These are phyloP conservation scores for Euplagia quadripunctaria DNA, from an alignment of 2,888 invertebrate species.

Conservation along the genomic window DNA sequence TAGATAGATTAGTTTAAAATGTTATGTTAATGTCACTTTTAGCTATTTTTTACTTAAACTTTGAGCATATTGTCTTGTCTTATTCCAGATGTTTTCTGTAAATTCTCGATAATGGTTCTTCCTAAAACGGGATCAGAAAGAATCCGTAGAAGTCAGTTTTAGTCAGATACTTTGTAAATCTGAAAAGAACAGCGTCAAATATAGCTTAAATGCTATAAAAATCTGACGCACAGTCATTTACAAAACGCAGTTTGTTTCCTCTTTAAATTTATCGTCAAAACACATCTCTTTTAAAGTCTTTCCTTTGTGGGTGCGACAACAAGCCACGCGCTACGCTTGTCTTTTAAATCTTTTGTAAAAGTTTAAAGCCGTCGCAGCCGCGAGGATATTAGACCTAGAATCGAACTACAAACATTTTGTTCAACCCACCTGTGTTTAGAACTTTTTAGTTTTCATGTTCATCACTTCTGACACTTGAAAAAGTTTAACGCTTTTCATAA, in stretches of 20 bases:
- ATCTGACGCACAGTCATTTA: background rate
- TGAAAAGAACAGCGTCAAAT: background rate
- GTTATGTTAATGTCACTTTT: background rate
- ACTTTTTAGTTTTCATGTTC: conserved; percentile 27
- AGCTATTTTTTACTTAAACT: background rate
- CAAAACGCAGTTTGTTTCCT: background rate
- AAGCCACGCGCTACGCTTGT: conserved; percentile 8
- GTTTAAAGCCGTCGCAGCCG: conserved; percentile 33
- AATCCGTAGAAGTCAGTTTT: background rate
- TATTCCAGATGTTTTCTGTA: background rate
- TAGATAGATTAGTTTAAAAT: background rate
- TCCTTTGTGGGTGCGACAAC: conserved; percentile 33
- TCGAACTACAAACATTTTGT: conserved; percentile 23
- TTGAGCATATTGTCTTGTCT: no score
- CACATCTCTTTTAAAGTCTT: conserved; percentile 20
- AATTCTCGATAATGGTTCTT: no score
- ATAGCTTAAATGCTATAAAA: background rate
- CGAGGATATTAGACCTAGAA: conserved; percentile 24
- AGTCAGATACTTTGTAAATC: background rate
- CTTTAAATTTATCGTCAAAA: conserved; percentile 23
- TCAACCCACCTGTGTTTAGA: conserved; percentile 35
- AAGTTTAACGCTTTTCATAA: background rate
- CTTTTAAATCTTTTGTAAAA: conserved; percentile 43
- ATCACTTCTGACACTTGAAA: conserved; percentile 14
- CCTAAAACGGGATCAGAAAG: no score